phyloP scores from a whole-genome alignment of 2,888 invertebrate genomes.

The Steinernema carpocapsae region DNA sequence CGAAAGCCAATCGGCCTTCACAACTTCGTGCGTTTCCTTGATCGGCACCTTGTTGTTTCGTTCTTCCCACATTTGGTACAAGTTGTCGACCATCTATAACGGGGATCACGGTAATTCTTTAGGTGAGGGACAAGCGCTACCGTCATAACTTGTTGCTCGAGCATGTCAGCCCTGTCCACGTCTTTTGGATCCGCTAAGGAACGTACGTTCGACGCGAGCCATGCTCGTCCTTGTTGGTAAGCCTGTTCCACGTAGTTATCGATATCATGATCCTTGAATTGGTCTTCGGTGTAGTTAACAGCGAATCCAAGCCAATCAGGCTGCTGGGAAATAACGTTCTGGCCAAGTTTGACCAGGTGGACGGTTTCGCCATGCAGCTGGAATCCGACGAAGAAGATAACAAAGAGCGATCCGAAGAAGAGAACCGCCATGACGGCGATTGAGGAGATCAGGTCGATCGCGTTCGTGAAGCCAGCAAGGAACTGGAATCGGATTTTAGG shows the following conservation, averaged over 20 bases:
- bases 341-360: constrained; percentile 61
- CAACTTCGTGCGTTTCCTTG: constrained; percentile 28
- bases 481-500: constrained; percentile 43
- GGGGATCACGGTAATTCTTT: background rate
- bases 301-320: constrained; percentile 65
- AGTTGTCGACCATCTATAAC: constrained; percentile 61
- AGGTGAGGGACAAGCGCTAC: background rate
- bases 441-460: constrained; percentile 67
- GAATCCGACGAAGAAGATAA: constrained; percentile 60
- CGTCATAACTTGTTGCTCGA: constrained; percentile 63
- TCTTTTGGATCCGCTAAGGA: constrained; percentile 63
- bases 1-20: constrained; percentile 52
- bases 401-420: constrained; percentile 57
- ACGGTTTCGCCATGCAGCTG: constrained; percentile 64
- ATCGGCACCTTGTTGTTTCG: constrained; percentile 38
- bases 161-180: constrained; percentile 63
- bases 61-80: constrained; percentile 67
- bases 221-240: constrained; percentile 65
- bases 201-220: constrained; percentile 66
- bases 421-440: constrained; percentile 64
- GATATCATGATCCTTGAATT: constrained; percentile 63
- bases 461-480: constrained; percentile 42
- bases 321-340: constrained; percentile 60
- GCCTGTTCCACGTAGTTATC: constrained; percentile 68
- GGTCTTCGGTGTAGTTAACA: constrained; percentile 65